Evolutionary conservation across 1,140 invertebrate species (phyloP).

Genomic region (Melanaphis sacchari): DNA sequence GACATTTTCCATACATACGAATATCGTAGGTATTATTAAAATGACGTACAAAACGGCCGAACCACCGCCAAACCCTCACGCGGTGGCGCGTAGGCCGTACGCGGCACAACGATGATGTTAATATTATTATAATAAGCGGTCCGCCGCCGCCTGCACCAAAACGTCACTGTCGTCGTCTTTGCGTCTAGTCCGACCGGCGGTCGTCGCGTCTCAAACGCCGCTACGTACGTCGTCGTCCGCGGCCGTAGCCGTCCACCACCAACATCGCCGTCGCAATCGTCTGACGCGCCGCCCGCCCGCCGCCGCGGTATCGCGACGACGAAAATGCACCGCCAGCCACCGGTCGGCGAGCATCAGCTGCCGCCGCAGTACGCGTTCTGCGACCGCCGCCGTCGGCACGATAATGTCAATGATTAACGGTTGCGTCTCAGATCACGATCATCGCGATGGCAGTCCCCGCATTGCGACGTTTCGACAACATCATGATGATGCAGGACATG

Average conservation of each 20-base stretch:
- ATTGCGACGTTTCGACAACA: conserved; percentile 14
- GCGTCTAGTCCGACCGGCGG: not conserved
- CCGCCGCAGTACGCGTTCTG: conserved; percentile 45
- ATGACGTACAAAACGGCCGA: not conserved
- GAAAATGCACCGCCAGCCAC: not conserved
- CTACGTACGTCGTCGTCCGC: not conserved
- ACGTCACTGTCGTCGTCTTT: not conserved
- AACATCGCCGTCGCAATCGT: not conserved
- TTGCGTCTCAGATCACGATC: conserved; percentile 14
- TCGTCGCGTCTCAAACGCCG: not conserved
- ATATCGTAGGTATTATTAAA: not conserved
- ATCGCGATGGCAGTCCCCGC: conserved; percentile 26
- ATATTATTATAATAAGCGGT: not conserved
- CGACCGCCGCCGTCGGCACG: not conserved
- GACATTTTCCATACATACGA: not conserved
- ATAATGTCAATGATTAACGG: conserved; percentile 41
- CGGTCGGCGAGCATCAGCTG: not conserved
- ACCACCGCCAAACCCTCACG: not conserved
- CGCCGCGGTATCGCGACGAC: not conserved
- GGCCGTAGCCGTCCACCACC: too few relatives aligned
- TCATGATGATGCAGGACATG: conserved; percentile 9
- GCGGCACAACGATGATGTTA: not conserved
- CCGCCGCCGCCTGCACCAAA: not conserved
- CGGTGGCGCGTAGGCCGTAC: not conserved
- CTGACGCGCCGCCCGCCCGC: not conserved